phyloP scores from a whole-genome alignment of 2,888 invertebrate species.

The Polyploca ridens region DNA sequence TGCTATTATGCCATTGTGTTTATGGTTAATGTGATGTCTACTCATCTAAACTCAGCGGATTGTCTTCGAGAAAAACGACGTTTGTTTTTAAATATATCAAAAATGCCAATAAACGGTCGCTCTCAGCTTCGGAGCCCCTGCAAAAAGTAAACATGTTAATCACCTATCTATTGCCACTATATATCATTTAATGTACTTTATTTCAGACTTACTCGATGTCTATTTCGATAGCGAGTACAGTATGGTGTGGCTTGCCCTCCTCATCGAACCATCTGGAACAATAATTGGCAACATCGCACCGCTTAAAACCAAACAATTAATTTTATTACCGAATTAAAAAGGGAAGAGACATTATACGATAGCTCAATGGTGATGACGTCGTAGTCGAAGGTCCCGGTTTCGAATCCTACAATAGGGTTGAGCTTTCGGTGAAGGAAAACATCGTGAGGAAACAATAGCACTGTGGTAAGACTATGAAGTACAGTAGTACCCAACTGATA shows the following conservation, averaged over 20 bases:
- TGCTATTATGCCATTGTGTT: neutral
- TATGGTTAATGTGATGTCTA: conserved; percentile 25
- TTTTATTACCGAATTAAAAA: no score
- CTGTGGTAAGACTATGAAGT: no score
- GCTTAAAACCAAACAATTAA: no score
- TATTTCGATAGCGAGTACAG: conserved; percentile 71
- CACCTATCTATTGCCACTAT: no score
- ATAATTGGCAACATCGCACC: conserved; percentile 8
- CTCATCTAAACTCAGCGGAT: conserved; percentile 49
- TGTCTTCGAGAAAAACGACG: conserved; percentile 49
- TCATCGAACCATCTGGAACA: conserved; percentile 74
- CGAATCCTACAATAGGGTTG: no score
- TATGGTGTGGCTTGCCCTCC: conserved; percentile 71
- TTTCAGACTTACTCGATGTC: conserved; percentile 67
- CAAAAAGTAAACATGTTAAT: conserved; percentile 17
- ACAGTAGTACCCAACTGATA: no score
- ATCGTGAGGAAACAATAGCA: no score
- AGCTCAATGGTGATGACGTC: no score
- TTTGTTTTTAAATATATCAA: conserved; percentile 65
- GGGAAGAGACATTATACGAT: no score
- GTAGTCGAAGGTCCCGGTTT: no score
- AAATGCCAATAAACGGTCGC: conserved; percentile 68
- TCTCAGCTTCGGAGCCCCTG: conserved; percentile 60
- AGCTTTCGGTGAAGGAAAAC: no score
- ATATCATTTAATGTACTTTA: no score